phyloP scores from a whole-genome alignment of 2,888 invertebrate species.

The Gortyna flavago region DNA sequence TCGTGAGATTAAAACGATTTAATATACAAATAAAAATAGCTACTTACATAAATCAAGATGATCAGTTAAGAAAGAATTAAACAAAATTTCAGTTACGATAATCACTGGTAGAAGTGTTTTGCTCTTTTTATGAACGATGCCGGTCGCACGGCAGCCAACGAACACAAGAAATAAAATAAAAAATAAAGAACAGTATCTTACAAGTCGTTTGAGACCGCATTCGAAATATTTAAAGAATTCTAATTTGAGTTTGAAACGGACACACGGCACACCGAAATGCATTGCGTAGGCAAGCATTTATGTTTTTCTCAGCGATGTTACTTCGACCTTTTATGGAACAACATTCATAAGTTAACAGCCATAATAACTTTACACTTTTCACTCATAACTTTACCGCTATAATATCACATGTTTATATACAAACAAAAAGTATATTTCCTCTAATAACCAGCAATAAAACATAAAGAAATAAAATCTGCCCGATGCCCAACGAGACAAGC shows the following conservation, averaged over 20 bases:
- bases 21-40: slow-evolving; percentile 32
- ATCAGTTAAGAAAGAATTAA: slow-evolving; percentile 68
- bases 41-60: slow-evolving; percentile 45
- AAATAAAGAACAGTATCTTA: slow-evolving; percentile 74
- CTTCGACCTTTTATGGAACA: slow-evolving; percentile 50
- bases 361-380: not conserved
- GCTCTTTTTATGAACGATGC: slow-evolving; percentile 60
- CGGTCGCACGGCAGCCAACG: slow-evolving; percentile 57
- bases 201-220: slow-evolving; percentile 71
- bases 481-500: slow-evolving; percentile 60
- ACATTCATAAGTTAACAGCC: slow-evolving; percentile 25
- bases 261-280: slow-evolving; percentile 69
- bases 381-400: not conserved
- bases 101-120: slow-evolving; percentile 53
- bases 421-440: slow-evolving; percentile 37
- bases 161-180: slow-evolving; percentile 67
- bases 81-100: slow-evolving; percentile 64
- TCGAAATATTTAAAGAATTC: slow-evolving; percentile 79
- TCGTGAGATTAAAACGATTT: slow-evolving; percentile 27
- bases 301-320: slow-evolving; percentile 63
- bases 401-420: slow-evolving; percentile 14
- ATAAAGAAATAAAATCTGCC: slow-evolving; percentile 64
- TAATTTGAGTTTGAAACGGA: slow-evolving; percentile 79
- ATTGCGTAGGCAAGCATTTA: slow-evolving; percentile 72
- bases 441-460: slow-evolving; percentile 48